These are phyloP conservation scores for Napeogenes sylphis DNA, from an alignment of 2,888 invertebrate species.

Conservation along the genomic window DNA sequence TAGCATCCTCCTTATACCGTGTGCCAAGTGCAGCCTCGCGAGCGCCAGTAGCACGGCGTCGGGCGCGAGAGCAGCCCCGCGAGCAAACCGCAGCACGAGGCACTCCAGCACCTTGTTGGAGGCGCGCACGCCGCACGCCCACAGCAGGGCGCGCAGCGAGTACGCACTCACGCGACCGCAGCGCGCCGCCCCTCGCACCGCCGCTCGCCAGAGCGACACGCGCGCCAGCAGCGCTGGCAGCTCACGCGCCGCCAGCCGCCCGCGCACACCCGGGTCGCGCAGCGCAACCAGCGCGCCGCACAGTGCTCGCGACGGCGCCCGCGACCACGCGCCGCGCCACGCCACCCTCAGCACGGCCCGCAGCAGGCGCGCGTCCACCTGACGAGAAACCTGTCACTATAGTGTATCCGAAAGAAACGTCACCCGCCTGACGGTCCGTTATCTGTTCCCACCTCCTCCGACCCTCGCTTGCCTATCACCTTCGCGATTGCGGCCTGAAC, in stretches of 20 bases:
- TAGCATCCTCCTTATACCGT: slow-evolving; percentile 39
- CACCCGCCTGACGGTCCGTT: slow-evolving; percentile 43
- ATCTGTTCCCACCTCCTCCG: slow-evolving; percentile 50
- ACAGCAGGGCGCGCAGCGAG: slow-evolving; percentile 79
- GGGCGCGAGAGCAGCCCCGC: slow-evolving; percentile 37
- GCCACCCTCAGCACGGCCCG: slow-evolving; percentile 55
- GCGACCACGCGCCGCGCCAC: slow-evolving; percentile 74
- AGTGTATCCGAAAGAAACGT: slow-evolving; percentile 39
- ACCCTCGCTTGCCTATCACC: slow-evolving; percentile 32
- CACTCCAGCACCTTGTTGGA: slow-evolving; percentile 87
- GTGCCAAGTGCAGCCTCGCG: slow-evolving; percentile 52
- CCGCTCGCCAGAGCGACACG: slow-evolving; percentile 70
- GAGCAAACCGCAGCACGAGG: slow-evolving; percentile 81
- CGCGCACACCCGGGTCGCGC: slow-evolving; percentile 81
- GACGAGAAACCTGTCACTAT: slow-evolving; percentile 53
- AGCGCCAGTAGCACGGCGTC: slow-evolving; percentile 27
- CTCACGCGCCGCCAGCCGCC: slow-evolving; percentile 78
- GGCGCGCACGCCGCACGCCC: slow-evolving; percentile 80
- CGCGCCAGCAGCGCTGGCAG: slow-evolving; percentile 80
- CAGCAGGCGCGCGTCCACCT: slow-evolving; percentile 35
- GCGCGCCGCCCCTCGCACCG: slow-evolving; percentile 24
- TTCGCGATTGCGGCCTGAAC: slow-evolving; percentile 31
- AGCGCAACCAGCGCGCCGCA: slow-evolving; percentile 84
- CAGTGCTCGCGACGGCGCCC: slow-evolving; percentile 75
- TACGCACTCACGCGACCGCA: slow-evolving; percentile 54